Base-by-base conservation (phyloP, 2,113 vertebrate species). In the Hyperopisus bebe region DNA sequence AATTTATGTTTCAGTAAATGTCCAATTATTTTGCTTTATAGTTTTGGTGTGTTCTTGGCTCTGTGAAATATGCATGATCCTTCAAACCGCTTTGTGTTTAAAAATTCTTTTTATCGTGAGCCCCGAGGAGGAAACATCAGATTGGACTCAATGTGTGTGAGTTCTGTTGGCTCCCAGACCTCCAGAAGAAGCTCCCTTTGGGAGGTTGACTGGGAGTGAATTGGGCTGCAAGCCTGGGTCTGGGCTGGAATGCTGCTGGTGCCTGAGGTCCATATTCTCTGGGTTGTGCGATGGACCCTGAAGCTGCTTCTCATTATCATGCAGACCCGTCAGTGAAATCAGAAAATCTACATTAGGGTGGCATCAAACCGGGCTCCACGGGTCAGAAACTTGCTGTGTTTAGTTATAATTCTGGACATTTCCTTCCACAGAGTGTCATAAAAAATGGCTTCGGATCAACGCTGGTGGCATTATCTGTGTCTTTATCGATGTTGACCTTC, bases 51-150 rank as follows among this genome's bases (percentile, higher is more conserved):
- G 92, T 92, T 94, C 91, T 94, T 70, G 58, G 91, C 82, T 27
- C 91, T 91, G 92, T 94, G 92, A 94, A 95, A 95, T 94, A 95
- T 95, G 92, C 91, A 95, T 95, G 93, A 95, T 92, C 93, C 88
- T 92, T 95, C 93, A 93, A 92, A 94, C 90, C 11, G 91, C 90
- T 89, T 90, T 89, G 74, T 89, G 91, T 93, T 94, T 92, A 93
- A 93, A 93, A 91, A 93, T 92, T 91, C 90, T 90, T 94, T 94
- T 95, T 90, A 94, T 94, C 92, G 88, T 62, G 42, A 70, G 80
- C 92, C 94, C 90, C 1, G 90, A 93, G 92, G 94, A 94, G 85
- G 90, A 90, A 90, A 90, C 90, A 91, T 92, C 89, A 91, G 92
- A 93, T 93, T 24, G 88, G 87, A 86, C 50, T 84, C 53, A 10